Evolutionary conservation across 2,797 vertebrate genomes (phyloP).

Genomic region (Leucoraja ocellata): DNA sequence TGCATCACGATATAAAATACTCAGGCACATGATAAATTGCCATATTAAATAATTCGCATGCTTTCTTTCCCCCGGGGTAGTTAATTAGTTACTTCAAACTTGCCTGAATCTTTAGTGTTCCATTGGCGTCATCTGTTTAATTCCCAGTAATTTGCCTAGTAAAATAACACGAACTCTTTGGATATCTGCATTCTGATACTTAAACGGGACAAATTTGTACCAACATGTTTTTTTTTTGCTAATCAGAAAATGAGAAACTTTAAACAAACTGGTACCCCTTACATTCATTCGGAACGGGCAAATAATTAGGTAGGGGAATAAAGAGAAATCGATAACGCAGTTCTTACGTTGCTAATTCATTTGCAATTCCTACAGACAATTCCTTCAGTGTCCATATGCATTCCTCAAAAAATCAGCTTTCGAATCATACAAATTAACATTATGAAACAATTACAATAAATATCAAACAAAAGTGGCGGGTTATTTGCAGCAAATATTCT

Average conservation of each 20-base stretch:
- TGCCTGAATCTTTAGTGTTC: not conserved
- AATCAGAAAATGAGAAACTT: not conserved
- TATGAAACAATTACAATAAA: not conserved
- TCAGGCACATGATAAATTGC: not conserved
- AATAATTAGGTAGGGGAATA: not conserved
- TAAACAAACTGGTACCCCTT: not conserved
- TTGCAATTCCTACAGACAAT: not conserved
- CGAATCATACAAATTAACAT: not conserved
- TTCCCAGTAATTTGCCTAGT: not conserved
- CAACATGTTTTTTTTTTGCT: not conserved
- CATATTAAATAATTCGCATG: not conserved
- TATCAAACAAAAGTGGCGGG: too few relatives aligned
- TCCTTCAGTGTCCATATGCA: not conserved
- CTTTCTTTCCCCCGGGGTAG: not conserved
- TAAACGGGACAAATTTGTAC: not conserved
- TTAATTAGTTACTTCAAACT: not conserved
- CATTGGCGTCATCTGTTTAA: not conserved
- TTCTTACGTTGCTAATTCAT: not conserved
- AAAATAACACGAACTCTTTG: not conserved
- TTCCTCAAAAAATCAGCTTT: not conserved
- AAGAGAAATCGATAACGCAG: not conserved
- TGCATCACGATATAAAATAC: not conserved
- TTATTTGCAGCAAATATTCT: not conserved
- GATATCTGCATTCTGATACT: not conserved
- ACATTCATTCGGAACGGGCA: not conserved